Evolutionary conservation across 2,888 invertebrate genomes (phyloP).

Genomic region (Hartigia nigra): DNA sequence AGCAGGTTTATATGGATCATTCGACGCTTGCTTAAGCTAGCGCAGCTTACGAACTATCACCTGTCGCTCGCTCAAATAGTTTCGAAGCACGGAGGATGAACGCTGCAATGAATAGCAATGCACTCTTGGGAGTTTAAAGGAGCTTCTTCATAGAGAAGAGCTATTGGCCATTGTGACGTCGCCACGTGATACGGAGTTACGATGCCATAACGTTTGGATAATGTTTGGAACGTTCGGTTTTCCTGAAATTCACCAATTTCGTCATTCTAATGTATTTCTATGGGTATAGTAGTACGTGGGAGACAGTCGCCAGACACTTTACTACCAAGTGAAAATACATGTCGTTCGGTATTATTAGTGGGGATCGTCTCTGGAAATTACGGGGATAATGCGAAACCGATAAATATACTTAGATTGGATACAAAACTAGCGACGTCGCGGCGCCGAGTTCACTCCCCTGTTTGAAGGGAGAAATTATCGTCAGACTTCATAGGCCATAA

Average conservation of each 20-base stretch:
- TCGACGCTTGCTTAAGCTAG: conserved; percentile 30
- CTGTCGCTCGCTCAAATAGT: conserved; percentile 41
- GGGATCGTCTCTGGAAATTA: neutral
- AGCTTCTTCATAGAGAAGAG: neutral
- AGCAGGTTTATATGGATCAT: conserved; percentile 23
- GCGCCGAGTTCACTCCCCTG: neutral
- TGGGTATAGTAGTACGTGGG: neutral
- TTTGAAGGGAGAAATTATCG: neutral
- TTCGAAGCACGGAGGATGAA: conserved; percentile 35
- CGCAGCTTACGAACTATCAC: conserved; percentile 33
- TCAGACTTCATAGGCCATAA: neutral
- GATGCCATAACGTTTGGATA: neutral
- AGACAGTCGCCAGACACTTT: neutral
- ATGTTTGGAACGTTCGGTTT: neutral
- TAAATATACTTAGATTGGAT: neutral
- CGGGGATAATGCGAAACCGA: neutral
- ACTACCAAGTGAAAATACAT: neutral
- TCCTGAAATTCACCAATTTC: neutral
- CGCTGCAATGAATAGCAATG: conserved; percentile 8
- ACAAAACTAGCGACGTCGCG: neutral
- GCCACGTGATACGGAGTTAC: neutral
- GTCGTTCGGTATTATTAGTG: neutral
- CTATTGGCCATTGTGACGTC: neutral
- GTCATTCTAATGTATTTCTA: neutral
- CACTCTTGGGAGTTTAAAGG: neutral